phyloP scores from a whole-genome alignment of 1,140 invertebrate genomes.

The Drosophila cardini region DNA sequence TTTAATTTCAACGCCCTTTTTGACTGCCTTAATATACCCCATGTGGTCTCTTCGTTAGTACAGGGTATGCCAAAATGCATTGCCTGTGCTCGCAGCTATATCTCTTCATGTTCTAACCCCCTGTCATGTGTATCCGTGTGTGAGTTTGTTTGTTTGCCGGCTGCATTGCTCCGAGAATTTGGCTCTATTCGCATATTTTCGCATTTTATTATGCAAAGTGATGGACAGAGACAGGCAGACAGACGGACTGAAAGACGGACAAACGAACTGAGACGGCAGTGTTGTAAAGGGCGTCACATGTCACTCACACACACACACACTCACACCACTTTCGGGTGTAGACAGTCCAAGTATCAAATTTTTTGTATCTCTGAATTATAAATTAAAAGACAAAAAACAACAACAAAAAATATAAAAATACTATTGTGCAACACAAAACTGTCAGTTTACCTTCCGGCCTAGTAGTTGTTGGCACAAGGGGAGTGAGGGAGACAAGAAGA shows the following conservation, averaged over 20 bases:
- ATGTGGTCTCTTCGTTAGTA: background rate
- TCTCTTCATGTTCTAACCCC: constrained; percentile 34
- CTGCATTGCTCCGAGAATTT: constrained; percentile 62
- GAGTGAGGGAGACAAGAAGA: constrained; percentile 26
- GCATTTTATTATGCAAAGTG: constrained; percentile 82
- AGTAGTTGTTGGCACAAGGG: background rate
- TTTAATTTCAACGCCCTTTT: too few species aligned
- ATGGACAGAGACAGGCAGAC: constrained; percentile 42
- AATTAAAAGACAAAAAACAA: constrained; percentile 27
- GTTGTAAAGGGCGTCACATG: constrained; percentile 67
- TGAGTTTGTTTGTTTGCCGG: constrained; percentile 19
- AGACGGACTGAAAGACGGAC: constrained; percentile 30
- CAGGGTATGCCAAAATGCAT: constrained; percentile 28
- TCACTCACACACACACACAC: constrained; percentile 48
- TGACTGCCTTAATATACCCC: background rate
- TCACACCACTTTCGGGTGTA: constrained; percentile 17
- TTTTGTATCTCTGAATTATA: constrained; percentile 39
- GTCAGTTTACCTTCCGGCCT: constrained; percentile 56
- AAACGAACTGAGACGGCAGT: constrained; percentile 17
- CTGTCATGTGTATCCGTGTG: constrained; percentile 9
- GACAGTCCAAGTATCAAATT: constrained; percentile 50
- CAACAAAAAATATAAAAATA: constrained; percentile 23
- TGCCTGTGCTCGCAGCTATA: constrained; percentile 19
- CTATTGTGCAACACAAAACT: constrained; percentile 72
- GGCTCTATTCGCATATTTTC: constrained; percentile 74